Evolutionary conservation across 2,888 invertebrate genomes (phyloP), one percentile per base, ranked within the genome.

Genomic region (Heliconius aoede): DNA sequence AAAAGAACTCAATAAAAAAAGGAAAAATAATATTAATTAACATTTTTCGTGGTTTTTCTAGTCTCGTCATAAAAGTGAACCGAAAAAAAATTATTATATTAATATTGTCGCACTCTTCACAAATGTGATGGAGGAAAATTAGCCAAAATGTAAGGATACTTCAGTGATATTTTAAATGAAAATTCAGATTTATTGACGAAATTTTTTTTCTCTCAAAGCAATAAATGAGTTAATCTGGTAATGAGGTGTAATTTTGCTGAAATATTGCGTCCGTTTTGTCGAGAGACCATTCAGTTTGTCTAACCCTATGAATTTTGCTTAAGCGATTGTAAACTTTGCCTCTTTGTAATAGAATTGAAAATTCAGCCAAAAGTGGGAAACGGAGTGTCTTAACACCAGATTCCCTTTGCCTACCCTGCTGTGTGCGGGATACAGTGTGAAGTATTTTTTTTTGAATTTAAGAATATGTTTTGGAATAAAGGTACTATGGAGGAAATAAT

Each of bases 241-340:
- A 76, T 72, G 58, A 72, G 72, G 64, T 72, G 76, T 65, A 76
- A 76, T 76, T 76, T 72, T 64, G 64, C 36, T 76, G 62, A 76
- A 76, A 76, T 76, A 72, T 76, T 36, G 72, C 71, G 58, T 30
- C 71, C 65, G 55, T 76, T 71, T 76, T 65, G 76, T 72, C 64
- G 71, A 76, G 76, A 76, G 76, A 58, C 58, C 58, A 72, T 76
- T 40, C 58, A 64, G 58, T 28, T 65, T 46, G 71, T 64, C 55
- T 75, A 32, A 24, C 62, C 24, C 21, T 51, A 24, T 18, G 24
- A 7, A 65, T 24, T 13, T 26, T 58, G 26, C 24, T 36, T 4
- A 40, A 15, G 15, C 36, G 58, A 64, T 62, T 55, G 55, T 18
- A 1, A 71, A n/a, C n/a, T 36, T 71, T 55, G 28, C 2, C 13